Conservation (phyloP, 1,140 invertebrate genomes). For the Leptopilina clavipes region DNA sequence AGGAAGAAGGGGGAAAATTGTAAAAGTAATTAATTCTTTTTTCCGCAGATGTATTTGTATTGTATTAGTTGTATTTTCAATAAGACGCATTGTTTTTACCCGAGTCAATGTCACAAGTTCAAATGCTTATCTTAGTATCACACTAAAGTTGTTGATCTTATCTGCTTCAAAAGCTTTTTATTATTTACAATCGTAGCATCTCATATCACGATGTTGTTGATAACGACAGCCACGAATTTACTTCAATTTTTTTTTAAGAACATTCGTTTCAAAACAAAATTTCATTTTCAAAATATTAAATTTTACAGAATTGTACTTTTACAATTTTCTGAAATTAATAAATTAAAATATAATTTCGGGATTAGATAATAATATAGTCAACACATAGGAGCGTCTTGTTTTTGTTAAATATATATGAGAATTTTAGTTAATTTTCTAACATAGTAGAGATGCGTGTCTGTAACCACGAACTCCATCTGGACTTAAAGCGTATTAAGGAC, state of each 20-base stretch:
- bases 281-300: too few species aligned
- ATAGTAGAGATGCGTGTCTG: background rate
- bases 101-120: slow-evolving; percentile 23
- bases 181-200: background rate
- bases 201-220: background rate
- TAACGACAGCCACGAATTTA: background rate
- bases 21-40: background rate
- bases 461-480: slow-evolving; percentile 22
- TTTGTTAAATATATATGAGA: too few species aligned
- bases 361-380: too few species aligned
- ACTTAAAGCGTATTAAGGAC: slow-evolving; percentile 31
- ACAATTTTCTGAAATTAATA: too few species aligned
- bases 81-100: background rate
- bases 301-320: too few species aligned
- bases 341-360: too few species aligned
- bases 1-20: too few species aligned
- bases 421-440: slow-evolving; percentile 1
- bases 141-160: slow-evolving; percentile 12
- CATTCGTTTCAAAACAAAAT: background rate
- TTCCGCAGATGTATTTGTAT: background rate
- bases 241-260: background rate
- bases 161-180: background rate
- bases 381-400: too few species aligned
- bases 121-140: background rate
- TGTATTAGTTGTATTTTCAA: background rate